Evolutionary conservation across 2,113 vertebrate species (phyloP).

Genomic region (Narcine bancroftii): DNA sequence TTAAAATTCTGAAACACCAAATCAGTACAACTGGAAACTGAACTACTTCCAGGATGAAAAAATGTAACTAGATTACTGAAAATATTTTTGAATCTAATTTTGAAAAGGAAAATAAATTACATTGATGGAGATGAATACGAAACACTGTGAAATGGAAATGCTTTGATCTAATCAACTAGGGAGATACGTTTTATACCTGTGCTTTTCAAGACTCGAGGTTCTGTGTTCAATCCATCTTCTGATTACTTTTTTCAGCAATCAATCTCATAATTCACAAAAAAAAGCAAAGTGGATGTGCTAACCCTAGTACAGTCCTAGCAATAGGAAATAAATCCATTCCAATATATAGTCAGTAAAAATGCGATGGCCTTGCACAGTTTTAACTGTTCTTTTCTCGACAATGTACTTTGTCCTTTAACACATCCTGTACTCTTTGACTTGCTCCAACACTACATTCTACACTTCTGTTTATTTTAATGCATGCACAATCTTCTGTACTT

Average conservation of each 20-base stretch:
- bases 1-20: slow-evolving; percentile 16
- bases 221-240: neutral
- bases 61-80: neutral
- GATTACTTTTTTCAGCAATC: neutral
- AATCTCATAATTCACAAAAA: neutral
- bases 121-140: neutral
- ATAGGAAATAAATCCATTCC: neutral
- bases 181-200: neutral
- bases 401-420: too few species aligned
- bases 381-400: too few species aligned
- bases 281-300: neutral
- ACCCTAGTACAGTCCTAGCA: neutral
- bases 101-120: neutral
- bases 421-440: too few species aligned
- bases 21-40: neutral
- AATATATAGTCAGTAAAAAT: too few species aligned
- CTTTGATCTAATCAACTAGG: neutral
- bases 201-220: neutral
- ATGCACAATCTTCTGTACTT: too few species aligned
- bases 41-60: neutral
- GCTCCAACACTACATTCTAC: too few species aligned
- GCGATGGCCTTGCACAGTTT: too few species aligned
- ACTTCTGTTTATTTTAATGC: too few species aligned
- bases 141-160: neutral
- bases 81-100: slow-evolving; percentile 27